phyloP scores from a whole-genome alignment of 2,888 invertebrate species.

The Priocnemis perturbator region DNA sequence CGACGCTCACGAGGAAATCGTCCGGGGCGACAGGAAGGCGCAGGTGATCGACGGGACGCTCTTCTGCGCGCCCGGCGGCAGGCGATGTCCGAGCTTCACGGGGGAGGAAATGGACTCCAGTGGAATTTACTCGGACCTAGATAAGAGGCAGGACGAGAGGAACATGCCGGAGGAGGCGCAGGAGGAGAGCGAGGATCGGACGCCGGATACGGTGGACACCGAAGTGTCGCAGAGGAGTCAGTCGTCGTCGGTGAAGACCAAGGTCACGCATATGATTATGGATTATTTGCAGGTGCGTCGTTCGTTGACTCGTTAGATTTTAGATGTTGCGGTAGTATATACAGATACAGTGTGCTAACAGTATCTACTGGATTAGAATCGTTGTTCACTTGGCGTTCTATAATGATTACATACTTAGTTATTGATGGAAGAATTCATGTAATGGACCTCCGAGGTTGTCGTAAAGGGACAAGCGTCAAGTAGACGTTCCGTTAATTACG shows the following conservation, averaged over 20 bases:
- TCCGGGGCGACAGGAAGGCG: conserved; percentile 77
- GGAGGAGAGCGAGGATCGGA: conserved; percentile 77
- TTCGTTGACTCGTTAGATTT: too few species aligned
- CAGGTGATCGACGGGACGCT: conserved; percentile 93
- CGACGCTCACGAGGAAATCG: conserved; percentile 87
- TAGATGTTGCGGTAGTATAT: too few species aligned
- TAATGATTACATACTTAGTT: too few species aligned
- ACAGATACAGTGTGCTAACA: too few species aligned
- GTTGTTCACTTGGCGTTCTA: too few species aligned
- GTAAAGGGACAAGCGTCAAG: too few species aligned
- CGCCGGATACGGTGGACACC: conserved; percentile 80
- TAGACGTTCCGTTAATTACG: too few species aligned
- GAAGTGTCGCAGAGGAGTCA: conserved; percentile 78
- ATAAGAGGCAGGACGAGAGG: conserved; percentile 82
- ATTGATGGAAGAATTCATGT: too few species aligned
- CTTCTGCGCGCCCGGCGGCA: conserved; percentile 79
- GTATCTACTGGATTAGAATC: too few species aligned
- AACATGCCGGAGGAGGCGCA: conserved; percentile 73
- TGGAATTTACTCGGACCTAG: conserved; percentile 91
- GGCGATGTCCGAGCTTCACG: conserved; percentile 71
- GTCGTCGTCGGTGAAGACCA: conserved; percentile 61
- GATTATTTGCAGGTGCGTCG: conserved; percentile 63
- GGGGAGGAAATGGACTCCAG: conserved; percentile 93
- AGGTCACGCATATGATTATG: conserved; percentile 69
- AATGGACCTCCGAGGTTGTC: too few species aligned